These are phyloP conservation scores for Danio jaintianensis DNA, from an alignment of 2,797 vertebrate genomes.

Conservation along the genomic window DNA sequence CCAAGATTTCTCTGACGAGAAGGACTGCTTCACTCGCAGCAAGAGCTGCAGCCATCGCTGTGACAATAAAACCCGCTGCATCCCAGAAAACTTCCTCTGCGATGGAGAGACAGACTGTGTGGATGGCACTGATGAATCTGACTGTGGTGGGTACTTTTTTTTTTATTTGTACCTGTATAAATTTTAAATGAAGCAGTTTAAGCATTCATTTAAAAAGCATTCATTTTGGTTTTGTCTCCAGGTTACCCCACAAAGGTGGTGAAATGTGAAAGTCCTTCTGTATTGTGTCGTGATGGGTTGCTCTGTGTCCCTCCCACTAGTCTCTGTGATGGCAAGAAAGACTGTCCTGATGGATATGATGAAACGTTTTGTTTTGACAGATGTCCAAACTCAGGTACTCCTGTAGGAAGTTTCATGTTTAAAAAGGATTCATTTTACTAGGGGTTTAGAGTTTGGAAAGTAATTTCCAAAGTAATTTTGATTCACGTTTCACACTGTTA, in stretches of 20 bases:
- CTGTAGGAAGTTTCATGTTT: background rate
- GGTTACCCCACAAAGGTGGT: slow-evolving; percentile 63
- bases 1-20: slow-evolving; percentile 86
- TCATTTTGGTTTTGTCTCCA: slow-evolving; percentile 58
- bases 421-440: too few relatives aligned
- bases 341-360: slow-evolving; percentile 86
- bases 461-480: too few relatives aligned
- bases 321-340: slow-evolving; percentile 82
- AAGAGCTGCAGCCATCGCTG: slow-evolving; percentile 83
- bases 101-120: slow-evolving; percentile 86
- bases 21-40: slow-evolving; percentile 72
- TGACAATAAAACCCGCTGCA: slow-evolving; percentile 80
- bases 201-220: too few relatives aligned
- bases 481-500: too few relatives aligned
- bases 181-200: background rate
- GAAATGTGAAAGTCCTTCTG: slow-evolving; percentile 71
- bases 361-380: slow-evolving; percentile 76
- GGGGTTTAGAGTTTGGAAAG: too few relatives aligned
- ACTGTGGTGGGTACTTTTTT: slow-evolving; percentile 78
- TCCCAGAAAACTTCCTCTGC: slow-evolving; percentile 85
- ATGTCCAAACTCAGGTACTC: slow-evolving; percentile 80
- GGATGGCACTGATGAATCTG: slow-evolving; percentile 83
- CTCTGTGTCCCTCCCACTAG: slow-evolving; percentile 76
- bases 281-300: slow-evolving; percentile 73
- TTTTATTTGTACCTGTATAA: background rate